These are phyloP conservation scores for Hoplostethus atlanticus DNA, from an alignment of 2,797 vertebrate species.

Conservation along the genomic window DNA sequence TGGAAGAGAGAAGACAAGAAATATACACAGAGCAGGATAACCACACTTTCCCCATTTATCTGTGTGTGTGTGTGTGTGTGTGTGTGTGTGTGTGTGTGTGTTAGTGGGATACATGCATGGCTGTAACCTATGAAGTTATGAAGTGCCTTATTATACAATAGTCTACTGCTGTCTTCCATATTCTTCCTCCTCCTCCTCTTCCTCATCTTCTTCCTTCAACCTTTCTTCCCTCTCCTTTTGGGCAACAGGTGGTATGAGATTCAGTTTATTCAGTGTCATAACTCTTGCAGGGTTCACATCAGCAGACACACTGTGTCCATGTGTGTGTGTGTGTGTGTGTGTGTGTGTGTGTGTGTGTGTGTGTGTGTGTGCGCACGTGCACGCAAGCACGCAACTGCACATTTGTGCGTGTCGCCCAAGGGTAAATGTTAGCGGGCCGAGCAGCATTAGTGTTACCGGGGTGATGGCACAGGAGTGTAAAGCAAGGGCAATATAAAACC, in stretches of 20 bases:
- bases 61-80: not conserved
- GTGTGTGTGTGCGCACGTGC: conserved; percentile 17
- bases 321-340: conserved; percentile 14
- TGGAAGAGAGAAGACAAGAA: not conserved
- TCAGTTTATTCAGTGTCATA: conserved; percentile 18
- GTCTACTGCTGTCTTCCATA: no score
- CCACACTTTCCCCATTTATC: no score
- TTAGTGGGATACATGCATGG: not conserved
- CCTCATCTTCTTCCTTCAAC: not conserved
- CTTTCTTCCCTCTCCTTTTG: not conserved
- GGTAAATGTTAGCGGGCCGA: conserved; percentile 80
- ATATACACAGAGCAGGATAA: no score
- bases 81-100: conserved; percentile 7
- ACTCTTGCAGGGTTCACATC: conserved; percentile 58
- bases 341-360: conserved; percentile 2
- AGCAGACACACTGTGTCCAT: conserved; percentile 22
- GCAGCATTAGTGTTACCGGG: conserved; percentile 75
- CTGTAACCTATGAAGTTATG: no score
- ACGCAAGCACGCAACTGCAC: conserved; percentile 12
- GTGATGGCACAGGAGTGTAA: conserved; percentile 77
- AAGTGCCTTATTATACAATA: not conserved
- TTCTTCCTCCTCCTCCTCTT: not conserved
- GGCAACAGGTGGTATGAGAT: not conserved
- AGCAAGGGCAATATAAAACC: conserved; percentile 85
- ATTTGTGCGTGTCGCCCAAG: conserved; percentile 33